These are phyloP conservation scores for Heliconius aoede DNA, from an alignment of 2,888 invertebrate species.

Conservation along the genomic window DNA sequence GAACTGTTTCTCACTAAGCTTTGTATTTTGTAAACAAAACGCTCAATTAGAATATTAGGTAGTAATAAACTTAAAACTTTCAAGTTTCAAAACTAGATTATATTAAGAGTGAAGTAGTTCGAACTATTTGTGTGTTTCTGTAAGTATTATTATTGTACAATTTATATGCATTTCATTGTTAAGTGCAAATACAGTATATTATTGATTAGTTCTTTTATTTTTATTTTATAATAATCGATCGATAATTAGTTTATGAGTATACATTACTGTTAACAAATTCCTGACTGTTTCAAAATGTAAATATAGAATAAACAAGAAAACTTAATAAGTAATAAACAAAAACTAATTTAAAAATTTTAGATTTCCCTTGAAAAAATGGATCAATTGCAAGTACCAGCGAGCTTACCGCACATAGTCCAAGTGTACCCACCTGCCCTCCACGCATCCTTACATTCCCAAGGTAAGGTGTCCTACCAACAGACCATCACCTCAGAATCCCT, in stretches of 20 bases:
- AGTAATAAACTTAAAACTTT: neutral
- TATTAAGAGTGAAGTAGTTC: neutral
- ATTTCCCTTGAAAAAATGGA: slow-evolving; percentile 60
- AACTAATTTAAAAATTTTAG: neutral
- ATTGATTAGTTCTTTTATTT: neutral
- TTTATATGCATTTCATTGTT: neutral
- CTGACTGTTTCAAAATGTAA: neutral
- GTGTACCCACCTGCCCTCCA: slow-evolving; percentile 68
- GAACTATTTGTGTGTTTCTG: neutral
- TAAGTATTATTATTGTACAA: neutral
- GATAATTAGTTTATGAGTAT: neutral
- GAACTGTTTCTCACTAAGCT: slow-evolving; percentile 59
- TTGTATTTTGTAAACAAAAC: slow-evolving; percentile 51
- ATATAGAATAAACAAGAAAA: neutral
- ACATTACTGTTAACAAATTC: neutral
- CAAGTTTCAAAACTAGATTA: neutral
- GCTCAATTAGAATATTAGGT: slow-evolving; percentile 4
- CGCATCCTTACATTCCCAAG: slow-evolving; percentile 63
- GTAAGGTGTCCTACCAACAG: slow-evolving; percentile 70
- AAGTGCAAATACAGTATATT: neutral
- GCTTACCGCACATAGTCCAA: slow-evolving; percentile 71
- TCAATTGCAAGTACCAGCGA: slow-evolving; percentile 60
- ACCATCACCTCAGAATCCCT: slow-evolving; percentile 65
- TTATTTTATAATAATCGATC: neutral
- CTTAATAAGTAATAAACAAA: too few relatives aligned